Conservation (phyloP, 2,113 vertebrate genomes). For the Trogon surrucura region DNA sequence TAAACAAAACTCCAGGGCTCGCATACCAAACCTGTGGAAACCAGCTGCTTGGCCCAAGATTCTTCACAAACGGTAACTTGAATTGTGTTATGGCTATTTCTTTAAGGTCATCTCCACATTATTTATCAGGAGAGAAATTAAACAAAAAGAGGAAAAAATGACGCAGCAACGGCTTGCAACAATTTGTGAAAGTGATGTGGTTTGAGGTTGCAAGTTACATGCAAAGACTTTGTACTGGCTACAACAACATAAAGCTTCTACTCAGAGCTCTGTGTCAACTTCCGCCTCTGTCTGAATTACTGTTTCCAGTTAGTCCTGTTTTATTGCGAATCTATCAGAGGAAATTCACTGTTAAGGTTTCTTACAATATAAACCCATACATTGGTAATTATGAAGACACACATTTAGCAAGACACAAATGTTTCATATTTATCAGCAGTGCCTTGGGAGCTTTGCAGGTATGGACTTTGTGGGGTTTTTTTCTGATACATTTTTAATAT, state of each 20-base stretch:
- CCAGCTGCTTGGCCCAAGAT: neutral
- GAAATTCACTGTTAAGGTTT: neutral
- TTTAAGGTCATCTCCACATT: neutral
- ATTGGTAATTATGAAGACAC: constrained; percentile 43
- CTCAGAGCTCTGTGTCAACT: neutral
- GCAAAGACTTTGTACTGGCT: neutral
- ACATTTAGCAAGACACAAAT: neutral
- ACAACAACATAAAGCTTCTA: neutral
- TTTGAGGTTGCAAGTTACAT: neutral
- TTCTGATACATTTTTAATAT: constrained; percentile 7
- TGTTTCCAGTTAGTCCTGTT: constrained; percentile 48
- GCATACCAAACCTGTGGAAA: neutral
- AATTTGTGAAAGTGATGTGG: neutral
- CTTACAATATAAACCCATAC: constrained; percentile 42
- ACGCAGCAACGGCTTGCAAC: neutral
- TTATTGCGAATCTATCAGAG: constrained; percentile 35
- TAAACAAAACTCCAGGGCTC: neutral
- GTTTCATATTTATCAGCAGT: constrained; percentile 4
- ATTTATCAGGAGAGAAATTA: neutral
- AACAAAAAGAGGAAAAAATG: neutral
- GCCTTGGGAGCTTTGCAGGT: neutral
- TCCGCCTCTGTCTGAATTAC: constrained; percentile 39
- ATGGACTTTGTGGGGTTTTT: neutral
- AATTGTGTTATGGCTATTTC: neutral
- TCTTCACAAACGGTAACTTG: neutral